Evolutionary conservation across 30 jellyfish, hydroid and myxozoan genomes (phyloP).

Genomic region (Cassiopea andromeda): DNA sequence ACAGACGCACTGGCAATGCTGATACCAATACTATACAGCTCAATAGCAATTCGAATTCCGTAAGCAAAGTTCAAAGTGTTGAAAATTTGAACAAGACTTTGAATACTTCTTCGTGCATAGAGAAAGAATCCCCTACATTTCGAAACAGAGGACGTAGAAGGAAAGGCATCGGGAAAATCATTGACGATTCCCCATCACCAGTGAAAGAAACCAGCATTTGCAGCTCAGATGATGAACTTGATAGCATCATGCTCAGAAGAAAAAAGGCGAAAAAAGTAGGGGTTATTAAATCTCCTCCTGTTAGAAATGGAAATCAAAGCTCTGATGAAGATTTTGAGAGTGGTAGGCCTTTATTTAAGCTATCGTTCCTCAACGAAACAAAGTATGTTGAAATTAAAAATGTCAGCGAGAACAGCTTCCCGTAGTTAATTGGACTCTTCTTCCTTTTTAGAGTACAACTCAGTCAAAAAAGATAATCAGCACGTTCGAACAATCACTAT

Average conservation of each 20-base stretch:
- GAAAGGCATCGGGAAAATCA: constrained; percentile 11
- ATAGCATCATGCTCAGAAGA: constrained; percentile 14
- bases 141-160: constrained; percentile 27
- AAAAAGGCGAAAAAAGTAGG: constrained; percentile 18
- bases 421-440: too few species aligned
- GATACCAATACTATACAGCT: not conserved
- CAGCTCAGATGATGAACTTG: constrained; percentile 22
- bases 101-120: not conserved
- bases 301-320: not conserved
- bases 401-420: too few species aligned
- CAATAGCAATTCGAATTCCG: not conserved
- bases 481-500: too few species aligned
- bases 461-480: too few species aligned
- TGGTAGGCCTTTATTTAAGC: constrained; percentile 9
- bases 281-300: constrained; percentile 18
- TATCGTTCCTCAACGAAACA: not conserved
- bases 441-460: too few species aligned
- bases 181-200: constrained; percentile 39
- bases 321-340: constrained; percentile 71
- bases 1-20: not conserved
- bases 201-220: not conserved
- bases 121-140: constrained; percentile 32
- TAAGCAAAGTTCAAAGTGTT: not conserved
- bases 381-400: too few species aligned
- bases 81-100: not conserved